Evolutionary conservation across 2,113 vertebrate species (phyloP).

Genomic region (Percina caprodes): DNA sequence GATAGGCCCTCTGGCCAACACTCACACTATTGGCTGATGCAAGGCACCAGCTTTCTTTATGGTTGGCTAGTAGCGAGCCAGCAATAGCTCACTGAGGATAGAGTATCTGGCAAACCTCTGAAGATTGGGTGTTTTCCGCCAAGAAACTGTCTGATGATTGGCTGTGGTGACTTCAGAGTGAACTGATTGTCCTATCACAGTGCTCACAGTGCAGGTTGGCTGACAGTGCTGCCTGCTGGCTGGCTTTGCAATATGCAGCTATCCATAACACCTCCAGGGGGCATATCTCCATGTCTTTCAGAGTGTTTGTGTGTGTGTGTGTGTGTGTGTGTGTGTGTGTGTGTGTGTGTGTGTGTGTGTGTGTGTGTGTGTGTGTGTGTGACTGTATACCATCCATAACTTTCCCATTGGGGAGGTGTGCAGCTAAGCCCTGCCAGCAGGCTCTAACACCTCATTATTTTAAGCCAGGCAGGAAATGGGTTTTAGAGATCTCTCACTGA

Average conservation of each 20-base stretch:
- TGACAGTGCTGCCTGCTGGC: constrained; percentile 74
- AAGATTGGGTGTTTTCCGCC: constrained; percentile 75
- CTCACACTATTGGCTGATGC: constrained; percentile 65
- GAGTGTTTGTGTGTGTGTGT: too few species aligned
- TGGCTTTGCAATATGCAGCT: constrained; percentile 71
- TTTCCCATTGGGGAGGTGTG: constrained; percentile 62
- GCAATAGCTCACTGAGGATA: constrained; percentile 67
- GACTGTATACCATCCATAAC: constrained; percentile 70
- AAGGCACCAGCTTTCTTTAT: constrained; percentile 68
- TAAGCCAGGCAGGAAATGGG: constrained; percentile 73
- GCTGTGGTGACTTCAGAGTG: constrained; percentile 62
- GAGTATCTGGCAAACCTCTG: constrained; percentile 70
- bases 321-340: too few species aligned
- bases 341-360: too few species aligned
- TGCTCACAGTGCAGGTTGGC: constrained; percentile 63
- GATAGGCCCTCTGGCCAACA: constrained; percentile 73
- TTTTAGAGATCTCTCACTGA: constrained; percentile 67
- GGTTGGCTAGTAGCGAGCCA: constrained; percentile 69
- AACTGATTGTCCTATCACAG: constrained; percentile 81
- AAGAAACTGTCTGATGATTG: constrained; percentile 79
- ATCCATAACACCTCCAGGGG: constrained; percentile 76
- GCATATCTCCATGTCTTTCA: constrained; percentile 64
- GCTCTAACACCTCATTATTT: constrained; percentile 77
- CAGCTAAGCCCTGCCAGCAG: constrained; percentile 73
- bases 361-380: constrained; percentile 13